A percentile compares a stretch with the other conserved stretches of the same genome.
Evolutionary conservation across 2,797 vertebrate species (phyloP).

Genomic region (Semaprochilodus insignis): DNA sequence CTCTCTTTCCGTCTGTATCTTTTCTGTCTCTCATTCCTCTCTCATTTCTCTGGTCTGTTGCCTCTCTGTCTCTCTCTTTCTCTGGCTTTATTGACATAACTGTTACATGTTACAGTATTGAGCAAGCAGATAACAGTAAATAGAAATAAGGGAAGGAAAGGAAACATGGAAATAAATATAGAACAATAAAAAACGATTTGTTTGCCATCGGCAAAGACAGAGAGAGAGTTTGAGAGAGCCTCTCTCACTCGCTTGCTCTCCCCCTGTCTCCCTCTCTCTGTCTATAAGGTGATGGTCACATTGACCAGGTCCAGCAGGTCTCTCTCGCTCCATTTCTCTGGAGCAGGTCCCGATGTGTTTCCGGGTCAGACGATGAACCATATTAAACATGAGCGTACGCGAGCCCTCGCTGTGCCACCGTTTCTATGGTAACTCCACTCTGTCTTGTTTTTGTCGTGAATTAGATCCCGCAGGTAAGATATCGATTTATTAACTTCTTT

Average conservation of each 20-base stretch:
- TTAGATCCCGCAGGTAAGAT: not conserved
- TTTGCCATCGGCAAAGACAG: too few species aligned
- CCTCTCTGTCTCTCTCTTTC: slow-evolving; percentile 12
- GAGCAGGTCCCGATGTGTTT: slow-evolving; percentile 32
- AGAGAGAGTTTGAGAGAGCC: too few species aligned
- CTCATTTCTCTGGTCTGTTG: not conserved
- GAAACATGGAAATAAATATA: too few species aligned
- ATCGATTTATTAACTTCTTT: slow-evolving; percentile 8
- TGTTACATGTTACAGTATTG: too few species aligned
- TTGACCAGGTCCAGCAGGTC: slow-evolving; percentile 44
- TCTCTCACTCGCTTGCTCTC: not conserved
- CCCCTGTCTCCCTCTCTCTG: slow-evolving; percentile 19
- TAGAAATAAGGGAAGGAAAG: too few species aligned
- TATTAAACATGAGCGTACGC: slow-evolving; percentile 40
- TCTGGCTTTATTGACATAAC: slow-evolving; percentile 38
- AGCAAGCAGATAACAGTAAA: too few species aligned
- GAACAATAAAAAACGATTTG: too few species aligned
- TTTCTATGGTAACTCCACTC: slow-evolving; percentile 20
- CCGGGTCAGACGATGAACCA: slow-evolving; percentile 33
- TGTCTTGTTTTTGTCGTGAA: not conserved
- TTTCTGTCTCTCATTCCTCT: not conserved
- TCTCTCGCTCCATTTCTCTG: slow-evolving; percentile 38
- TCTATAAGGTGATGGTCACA: slow-evolving; percentile 1
- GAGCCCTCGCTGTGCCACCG: not conserved
- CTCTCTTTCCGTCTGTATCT: not conserved